Evolutionary conservation across 1,140 invertebrate species (phyloP).

Genomic region (Pseudomyrmex gracilis): DNA sequence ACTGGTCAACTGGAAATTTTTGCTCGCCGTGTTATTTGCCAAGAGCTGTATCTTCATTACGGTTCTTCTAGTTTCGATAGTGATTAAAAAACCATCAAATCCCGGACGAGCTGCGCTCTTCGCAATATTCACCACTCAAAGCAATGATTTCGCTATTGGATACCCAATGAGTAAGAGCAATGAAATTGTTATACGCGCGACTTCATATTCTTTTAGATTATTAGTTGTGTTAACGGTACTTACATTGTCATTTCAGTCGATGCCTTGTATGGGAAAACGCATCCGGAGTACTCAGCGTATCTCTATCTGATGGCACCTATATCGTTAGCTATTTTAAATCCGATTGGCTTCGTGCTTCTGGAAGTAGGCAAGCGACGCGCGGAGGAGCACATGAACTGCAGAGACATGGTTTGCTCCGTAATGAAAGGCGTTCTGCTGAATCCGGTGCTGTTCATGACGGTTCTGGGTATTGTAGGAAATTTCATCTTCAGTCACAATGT

Average conservation of each 20-base stretch:
- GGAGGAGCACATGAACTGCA: conserved; percentile 71
- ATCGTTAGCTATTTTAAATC: conserved; percentile 96
- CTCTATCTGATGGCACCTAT: conserved; percentile 98
- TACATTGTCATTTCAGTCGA: conserved; percentile 87
- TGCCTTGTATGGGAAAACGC: conserved; percentile 91
- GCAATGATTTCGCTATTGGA: conserved; percentile 99
- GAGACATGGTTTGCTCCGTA: conserved; percentile 83
- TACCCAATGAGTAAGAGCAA: conserved; percentile 95
- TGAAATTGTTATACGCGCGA: not conserved
- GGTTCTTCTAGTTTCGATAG: conserved; percentile 92
- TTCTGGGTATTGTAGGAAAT: conserved; percentile 95
- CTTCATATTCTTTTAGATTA: not conserved
- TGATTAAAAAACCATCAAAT: conserved; percentile 92
- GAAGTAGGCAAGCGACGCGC: conserved; percentile 91
- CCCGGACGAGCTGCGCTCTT: conserved; percentile 94
- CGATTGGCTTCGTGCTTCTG: conserved; percentile 95
- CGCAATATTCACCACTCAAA: conserved; percentile 98
- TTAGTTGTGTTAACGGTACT: conserved; percentile 36
- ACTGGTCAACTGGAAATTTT: conserved; percentile 95
- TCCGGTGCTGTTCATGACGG: conserved; percentile 97
- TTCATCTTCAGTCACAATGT: conserved; percentile 92
- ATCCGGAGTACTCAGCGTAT: conserved; percentile 96
- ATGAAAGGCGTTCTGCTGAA: conserved; percentile 92
- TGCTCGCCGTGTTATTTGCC: conserved; percentile 93
- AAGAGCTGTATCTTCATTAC: conserved; percentile 95